These are phyloP conservation scores for Strigops habroptila DNA, from an alignment of 2,113 vertebrate species.

Conservation along the genomic window DNA sequence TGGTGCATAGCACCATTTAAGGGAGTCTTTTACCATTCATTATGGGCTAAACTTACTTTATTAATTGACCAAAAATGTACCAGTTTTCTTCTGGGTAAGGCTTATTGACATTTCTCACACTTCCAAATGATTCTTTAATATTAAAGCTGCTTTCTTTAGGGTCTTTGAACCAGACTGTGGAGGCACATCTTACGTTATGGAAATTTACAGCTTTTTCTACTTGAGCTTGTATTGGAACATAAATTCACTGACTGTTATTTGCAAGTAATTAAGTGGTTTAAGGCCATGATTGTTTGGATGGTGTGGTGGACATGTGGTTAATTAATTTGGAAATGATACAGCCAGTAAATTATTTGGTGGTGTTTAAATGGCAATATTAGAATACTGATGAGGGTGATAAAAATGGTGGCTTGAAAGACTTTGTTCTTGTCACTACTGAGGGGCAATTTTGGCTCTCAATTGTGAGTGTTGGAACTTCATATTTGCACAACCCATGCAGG, in stretches of 20 bases:
- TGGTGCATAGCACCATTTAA: background rate
- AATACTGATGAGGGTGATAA: background rate
- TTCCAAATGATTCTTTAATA: background rate
- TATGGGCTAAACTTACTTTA: background rate
- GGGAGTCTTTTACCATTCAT: background rate
- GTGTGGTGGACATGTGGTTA: background rate
- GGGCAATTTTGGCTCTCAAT: background rate
- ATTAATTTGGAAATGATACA: slow-evolving; percentile 6
- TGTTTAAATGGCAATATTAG: slow-evolving; percentile 1
- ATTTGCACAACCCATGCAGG: background rate
- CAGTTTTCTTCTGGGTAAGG: background rate
- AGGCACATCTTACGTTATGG: background rate
- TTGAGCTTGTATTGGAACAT: background rate
- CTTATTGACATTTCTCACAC: background rate
- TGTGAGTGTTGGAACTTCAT: background rate
- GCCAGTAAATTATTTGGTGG: background rate
- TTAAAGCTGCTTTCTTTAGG: background rate
- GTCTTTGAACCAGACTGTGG: background rate
- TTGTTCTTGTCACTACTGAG: background rate
- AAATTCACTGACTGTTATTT: background rate
- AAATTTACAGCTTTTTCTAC: background rate
- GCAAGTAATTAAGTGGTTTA: background rate
- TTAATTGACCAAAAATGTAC: background rate
- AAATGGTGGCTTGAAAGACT: background rate
- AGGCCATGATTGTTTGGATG: background rate